Evolutionary conservation across 2,113 vertebrate species (phyloP).

Genomic region (Ariopsis seemanni): DNA sequence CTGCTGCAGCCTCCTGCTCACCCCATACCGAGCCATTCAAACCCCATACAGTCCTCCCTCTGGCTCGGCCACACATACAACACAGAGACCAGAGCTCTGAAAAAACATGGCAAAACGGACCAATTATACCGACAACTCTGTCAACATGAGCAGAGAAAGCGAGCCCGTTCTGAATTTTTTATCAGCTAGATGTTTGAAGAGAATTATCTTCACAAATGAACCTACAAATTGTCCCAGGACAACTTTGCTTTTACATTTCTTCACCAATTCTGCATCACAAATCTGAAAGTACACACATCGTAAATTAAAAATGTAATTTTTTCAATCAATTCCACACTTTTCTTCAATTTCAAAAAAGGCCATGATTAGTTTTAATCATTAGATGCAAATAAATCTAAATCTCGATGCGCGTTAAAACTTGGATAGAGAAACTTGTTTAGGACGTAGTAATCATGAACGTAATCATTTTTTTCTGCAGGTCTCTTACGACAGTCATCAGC

Average conservation of each 20-base stretch:
- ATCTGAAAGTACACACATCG: neutral
- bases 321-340: neutral
- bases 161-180: neutral
- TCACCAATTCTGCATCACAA: no score
- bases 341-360: neutral
- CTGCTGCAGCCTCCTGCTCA: constrained; percentile 77
- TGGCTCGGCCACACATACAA: constrained; percentile 71
- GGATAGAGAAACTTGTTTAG: neutral
- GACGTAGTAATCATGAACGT: neutral
- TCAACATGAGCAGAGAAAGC: constrained; percentile 1
- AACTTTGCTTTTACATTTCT: neutral
- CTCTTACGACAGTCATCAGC: constrained; percentile 52
- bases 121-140: constrained; percentile 46
- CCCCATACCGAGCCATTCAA: constrained; percentile 80
- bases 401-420: neutral
- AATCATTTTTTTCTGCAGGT: constrained; percentile 30
- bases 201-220: neutral
- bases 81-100: constrained; percentile 69
- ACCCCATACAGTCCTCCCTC: constrained; percentile 62
- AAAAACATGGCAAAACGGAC: constrained; percentile 48
- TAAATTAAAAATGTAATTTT: neutral
- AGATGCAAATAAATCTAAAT: neutral
- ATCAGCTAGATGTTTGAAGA: neutral
- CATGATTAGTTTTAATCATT: neutral
- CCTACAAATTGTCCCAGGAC: neutral